These are phyloP conservation scores for Eubasilissa splendida DNA, from an alignment of 2,888 invertebrate genomes.

Conservation along the genomic window DNA sequence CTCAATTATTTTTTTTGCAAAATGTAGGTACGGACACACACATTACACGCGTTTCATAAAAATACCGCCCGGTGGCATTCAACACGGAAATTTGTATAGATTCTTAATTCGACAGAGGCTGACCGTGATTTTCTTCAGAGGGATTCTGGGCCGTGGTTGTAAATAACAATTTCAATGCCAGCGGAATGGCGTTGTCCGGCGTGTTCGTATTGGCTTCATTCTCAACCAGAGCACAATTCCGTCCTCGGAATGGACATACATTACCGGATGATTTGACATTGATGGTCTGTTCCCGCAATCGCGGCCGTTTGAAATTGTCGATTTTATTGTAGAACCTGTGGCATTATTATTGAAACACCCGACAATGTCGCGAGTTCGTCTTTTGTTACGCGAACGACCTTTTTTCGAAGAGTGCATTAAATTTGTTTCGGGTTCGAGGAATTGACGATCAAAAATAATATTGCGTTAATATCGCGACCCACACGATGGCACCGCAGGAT, in stretches of 20 bases:
- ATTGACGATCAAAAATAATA: background rate
- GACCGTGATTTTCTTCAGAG: conserved; percentile 34
- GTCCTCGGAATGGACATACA: conserved; percentile 31
- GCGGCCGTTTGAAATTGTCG: conserved; percentile 23
- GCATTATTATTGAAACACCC: conserved; percentile 11
- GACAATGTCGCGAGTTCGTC: background rate
- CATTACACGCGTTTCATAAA: background rate
- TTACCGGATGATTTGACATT: conserved; percentile 44
- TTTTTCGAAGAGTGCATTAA: conserved; percentile 11
- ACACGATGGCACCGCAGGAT: conserved; percentile 6
- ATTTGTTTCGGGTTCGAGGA: background rate
- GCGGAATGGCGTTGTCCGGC: conserved; percentile 19
- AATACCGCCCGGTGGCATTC: background rate
- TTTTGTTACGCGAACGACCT: background rate
- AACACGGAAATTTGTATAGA: conserved; percentile 38
- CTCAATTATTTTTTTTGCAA: no score
- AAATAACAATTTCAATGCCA: conserved; percentile 39
- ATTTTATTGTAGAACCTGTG: conserved; percentile 26
- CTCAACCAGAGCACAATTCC: conserved; percentile 26
- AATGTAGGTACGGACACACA: no score
- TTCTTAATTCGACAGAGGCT: conserved; percentile 46
- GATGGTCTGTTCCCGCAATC: conserved; percentile 34
- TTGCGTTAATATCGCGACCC: conserved; percentile 5
- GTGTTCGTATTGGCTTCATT: conserved; percentile 26
- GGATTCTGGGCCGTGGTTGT: conserved; percentile 23